These are phyloP conservation scores for Megaceryle maxima DNA, from an alignment of 2,113 vertebrate species.

Conservation along the genomic window DNA sequence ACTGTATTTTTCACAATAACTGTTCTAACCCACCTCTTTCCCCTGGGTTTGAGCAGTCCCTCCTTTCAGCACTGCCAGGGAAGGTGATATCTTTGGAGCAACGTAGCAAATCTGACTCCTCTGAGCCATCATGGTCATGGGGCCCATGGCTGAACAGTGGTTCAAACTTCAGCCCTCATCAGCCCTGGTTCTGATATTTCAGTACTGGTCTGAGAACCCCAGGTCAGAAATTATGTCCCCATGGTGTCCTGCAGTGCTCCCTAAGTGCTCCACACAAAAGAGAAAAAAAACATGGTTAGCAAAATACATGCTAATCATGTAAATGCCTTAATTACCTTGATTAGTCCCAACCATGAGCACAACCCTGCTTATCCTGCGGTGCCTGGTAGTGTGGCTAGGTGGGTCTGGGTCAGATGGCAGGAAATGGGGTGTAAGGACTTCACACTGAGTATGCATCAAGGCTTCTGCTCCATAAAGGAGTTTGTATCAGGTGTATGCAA, in stretches of 20 bases:
- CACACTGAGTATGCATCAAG: neutral
- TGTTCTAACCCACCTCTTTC: neutral
- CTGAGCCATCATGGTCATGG: neutral
- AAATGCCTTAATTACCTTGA: neutral
- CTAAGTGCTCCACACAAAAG: neutral
- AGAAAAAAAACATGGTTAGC: neutral
- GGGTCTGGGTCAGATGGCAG: neutral
- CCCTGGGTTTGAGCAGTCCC: neutral
- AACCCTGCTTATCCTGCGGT: neutral
- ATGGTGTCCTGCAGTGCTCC: neutral
- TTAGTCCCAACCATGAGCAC: neutral
- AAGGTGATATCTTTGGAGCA: neutral
- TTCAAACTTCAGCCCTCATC: neutral
- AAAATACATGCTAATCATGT: neutral
- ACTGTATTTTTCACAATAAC: neutral
- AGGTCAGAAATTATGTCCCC: neutral
- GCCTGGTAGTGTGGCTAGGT: neutral
- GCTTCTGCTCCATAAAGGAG: rapidly evolving
- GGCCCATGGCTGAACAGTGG: neutral
- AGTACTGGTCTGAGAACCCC: neutral
- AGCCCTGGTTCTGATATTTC: neutral
- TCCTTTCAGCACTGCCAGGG: rapidly evolving
- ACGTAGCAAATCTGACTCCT: neutral
- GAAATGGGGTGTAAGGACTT: neutral
- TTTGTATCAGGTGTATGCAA: neutral